phyloP scores from a whole-genome alignment of 1,140 invertebrate species.

The Caenorhabditis latens region DNA sequence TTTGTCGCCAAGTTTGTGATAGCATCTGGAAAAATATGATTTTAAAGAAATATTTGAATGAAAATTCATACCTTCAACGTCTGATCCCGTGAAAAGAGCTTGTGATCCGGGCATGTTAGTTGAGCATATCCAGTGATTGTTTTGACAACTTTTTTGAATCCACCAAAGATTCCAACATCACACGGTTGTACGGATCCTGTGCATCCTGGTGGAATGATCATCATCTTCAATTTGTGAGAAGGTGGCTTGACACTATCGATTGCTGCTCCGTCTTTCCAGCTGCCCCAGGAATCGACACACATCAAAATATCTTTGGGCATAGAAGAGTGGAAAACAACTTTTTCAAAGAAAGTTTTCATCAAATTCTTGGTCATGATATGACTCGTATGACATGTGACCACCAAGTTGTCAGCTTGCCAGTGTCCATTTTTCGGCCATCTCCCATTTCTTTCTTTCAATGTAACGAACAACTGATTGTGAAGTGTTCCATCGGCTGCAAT shows the following conservation, averaged over 20 bases:
- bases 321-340: too few species aligned
- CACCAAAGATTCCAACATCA: constrained; percentile 4
- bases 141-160: constrained; percentile 9
- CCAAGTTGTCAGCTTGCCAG: not conserved
- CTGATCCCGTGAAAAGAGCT: not conserved
- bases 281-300: not conserved
- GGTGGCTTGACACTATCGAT: not conserved
- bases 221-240: not conserved
- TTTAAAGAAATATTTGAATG: not conserved
- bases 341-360: too few species aligned
- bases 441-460: not conserved
- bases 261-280: not conserved
- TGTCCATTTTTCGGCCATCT: not conserved
- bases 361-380: too few species aligned
- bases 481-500: not conserved
- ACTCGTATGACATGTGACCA: too few species aligned
- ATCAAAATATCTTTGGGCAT: too few species aligned
- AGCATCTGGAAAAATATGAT: not conserved
- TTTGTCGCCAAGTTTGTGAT: not conserved
- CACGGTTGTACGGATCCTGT: not conserved
- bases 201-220: not conserved
- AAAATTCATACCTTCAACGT: not conserved
- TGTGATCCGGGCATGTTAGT: not conserved
- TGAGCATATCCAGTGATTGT: not conserved
- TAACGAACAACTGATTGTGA: not conserved